A percentile compares a stretch with the other conserved stretches of the same genome.
These are phyloP conservation scores for Drosophila cardini DNA, from an alignment of 1,140 invertebrate species.

Conservation along the genomic window DNA sequence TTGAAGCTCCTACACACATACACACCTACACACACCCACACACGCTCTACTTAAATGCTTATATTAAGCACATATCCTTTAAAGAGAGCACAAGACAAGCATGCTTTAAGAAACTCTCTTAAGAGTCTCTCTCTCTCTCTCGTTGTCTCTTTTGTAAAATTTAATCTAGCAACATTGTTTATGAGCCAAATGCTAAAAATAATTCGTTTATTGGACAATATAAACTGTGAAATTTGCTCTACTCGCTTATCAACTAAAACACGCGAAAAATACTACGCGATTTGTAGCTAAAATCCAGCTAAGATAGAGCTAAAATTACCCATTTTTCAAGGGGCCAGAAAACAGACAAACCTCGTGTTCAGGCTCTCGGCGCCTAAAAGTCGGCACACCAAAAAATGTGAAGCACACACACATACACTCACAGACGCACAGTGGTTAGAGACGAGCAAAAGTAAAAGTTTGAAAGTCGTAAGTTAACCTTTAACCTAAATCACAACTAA, in stretches of 20 bases:
- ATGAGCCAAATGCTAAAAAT: slow-evolving; percentile 46
- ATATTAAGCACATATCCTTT: slow-evolving; percentile 25
- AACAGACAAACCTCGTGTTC: neutral
- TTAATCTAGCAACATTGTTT: slow-evolving; percentile 49
- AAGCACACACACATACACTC: slow-evolving; percentile 32
- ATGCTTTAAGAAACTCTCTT: slow-evolving; percentile 18
- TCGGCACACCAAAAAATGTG: slow-evolving; percentile 62
- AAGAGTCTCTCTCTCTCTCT: slow-evolving; percentile 40
- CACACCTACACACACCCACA: slow-evolving; percentile 22
- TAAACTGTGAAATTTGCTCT: slow-evolving; percentile 52
- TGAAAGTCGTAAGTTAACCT: slow-evolving; percentile 67
- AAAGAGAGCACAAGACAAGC: slow-evolving; percentile 22
- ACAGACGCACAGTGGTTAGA: slow-evolving; percentile 13
- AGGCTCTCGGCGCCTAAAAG: slow-evolving; percentile 70
- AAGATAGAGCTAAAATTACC: slow-evolving; percentile 48
- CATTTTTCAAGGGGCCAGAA: neutral
- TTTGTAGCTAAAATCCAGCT: slow-evolving; percentile 31
- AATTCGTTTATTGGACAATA: slow-evolving; percentile 49
- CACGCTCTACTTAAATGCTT: slow-evolving; percentile 9
- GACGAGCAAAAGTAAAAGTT: slow-evolving; percentile 73
- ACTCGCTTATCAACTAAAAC: slow-evolving; percentile 53
- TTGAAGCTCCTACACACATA: slow-evolving; percentile 52
- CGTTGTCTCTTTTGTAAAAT: slow-evolving; percentile 4
- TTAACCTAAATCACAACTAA: slow-evolving; percentile 76
- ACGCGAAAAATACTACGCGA: slow-evolving; percentile 29